Base-by-base conservation (phyloP, 2,113 vertebrate genomes). In the Perca fluviatilis region DNA sequence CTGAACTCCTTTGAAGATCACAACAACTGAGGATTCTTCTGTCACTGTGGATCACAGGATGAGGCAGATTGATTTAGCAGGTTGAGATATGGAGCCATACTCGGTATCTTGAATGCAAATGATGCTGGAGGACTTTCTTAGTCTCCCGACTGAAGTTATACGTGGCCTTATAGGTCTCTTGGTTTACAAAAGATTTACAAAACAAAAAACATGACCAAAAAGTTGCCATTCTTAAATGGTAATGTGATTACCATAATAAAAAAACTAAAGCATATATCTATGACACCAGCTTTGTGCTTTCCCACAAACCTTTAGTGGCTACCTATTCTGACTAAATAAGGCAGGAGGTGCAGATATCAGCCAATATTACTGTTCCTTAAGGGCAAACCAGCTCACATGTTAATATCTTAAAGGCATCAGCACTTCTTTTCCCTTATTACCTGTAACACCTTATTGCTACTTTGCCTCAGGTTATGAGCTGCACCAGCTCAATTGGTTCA, bases 1-100 rank as follows among this genome's bases (percentile, higher is more conserved):
- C 85, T 82, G 79, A 88, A 86, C 77, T 81, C 74, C 68, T 87
- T 82, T 90, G 83, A 93, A 87, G 79, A 91, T 82, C 83, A 74
- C 62, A 84, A 71, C 62, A 77, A 80, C 73, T 75, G 87, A 90
- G 57, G 71, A 60, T 86, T 82, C 70, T 33, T 79, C 66, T 74
- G 66, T 86, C 67, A 50, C 69, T 80, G 46, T 79, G 79, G 80
- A 85, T 87, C 82, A 79, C 74, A 79, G 74, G 68, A 71, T 40
- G 79, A 82, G 51, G 61, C 54, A 64, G 67, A 92, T 92, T 64
- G 87, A 93, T 91, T 74, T 74, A 62, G 84, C 57, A 77, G 82
- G 53, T 60, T 51, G 7, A 57, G 63, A 79, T 85, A 69, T 74
- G 69, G 43, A 86, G 74, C 60, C 50, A 57, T 70, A 57, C 72